Conservation (phyloP, 2,113 vertebrate genomes). For the Callaeas wilsoni region DNA sequence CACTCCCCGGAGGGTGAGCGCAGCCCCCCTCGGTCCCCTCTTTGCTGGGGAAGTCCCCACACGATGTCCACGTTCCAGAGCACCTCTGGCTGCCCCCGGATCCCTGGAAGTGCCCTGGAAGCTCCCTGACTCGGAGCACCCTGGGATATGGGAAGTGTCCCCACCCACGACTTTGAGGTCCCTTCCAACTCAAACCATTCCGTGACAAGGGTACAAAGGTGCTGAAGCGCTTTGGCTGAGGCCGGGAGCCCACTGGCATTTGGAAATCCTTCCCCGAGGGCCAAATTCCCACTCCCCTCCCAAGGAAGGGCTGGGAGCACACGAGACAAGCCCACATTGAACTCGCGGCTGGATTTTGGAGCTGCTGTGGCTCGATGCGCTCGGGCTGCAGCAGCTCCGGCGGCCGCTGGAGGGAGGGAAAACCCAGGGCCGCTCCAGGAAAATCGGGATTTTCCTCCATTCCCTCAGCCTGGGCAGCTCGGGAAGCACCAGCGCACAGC, state of each 20-base stretch:
- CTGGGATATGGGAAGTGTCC: not conserved
- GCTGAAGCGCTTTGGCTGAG: not conserved
- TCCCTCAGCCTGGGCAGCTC: not conserved
- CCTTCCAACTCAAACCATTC: not conserved
- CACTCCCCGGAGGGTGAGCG: too few species aligned
- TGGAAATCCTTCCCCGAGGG: not conserved
- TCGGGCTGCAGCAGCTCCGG: not conserved
- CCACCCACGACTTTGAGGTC: not conserved
- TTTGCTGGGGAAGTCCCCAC: not conserved
- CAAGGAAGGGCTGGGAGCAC: not conserved
- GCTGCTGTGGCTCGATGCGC: not conserved
- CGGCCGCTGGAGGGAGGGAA: conserved; percentile 13
- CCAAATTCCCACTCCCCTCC: not conserved
- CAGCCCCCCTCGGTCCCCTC: not conserved
- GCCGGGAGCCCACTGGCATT: not conserved
- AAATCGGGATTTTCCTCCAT: not conserved
- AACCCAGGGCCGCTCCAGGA: not conserved
- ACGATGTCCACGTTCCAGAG: fast-evolving
- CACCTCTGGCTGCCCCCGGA: too few species aligned
- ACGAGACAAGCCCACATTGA: fast-evolving
- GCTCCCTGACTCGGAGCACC: too few species aligned
- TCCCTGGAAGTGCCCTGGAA: not conserved
- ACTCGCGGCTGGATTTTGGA: not conserved
- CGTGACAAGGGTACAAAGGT: not conserved
- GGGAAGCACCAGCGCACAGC: fast-evolving